Conservation (phyloP, 2,113 vertebrate species). For the Hippocampus guttulatus region DNA sequence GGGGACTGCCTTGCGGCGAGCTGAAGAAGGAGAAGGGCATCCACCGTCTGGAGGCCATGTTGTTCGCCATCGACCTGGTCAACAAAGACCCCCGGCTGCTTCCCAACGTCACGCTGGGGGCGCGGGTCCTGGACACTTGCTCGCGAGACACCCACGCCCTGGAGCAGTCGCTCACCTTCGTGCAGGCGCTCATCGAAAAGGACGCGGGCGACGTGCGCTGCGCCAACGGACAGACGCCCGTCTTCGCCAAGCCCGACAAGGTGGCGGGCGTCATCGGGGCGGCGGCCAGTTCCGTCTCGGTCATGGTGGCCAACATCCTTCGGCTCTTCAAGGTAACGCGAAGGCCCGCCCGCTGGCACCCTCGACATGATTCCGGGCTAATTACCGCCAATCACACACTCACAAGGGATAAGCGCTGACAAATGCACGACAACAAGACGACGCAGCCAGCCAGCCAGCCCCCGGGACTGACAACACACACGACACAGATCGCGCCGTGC, state of each 20-base stretch:
- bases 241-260: conserved; percentile 94
- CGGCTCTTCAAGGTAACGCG: conserved; percentile 92
- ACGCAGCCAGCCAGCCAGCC: no score
- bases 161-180: conserved; percentile 86
- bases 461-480: no score
- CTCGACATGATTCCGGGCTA: no score
- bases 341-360: neutral
- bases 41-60: conserved; percentile 94
- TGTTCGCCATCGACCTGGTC: conserved; percentile 94
- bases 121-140: conserved; percentile 91
- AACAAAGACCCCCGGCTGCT: conserved; percentile 95
- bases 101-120: conserved; percentile 89
- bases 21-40: conserved; percentile 98
- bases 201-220: conserved; percentile 91
- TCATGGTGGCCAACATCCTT: conserved; percentile 98
- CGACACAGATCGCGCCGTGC: neutral
- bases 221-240: conserved; percentile 87
- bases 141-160: conserved; percentile 85
- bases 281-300: conserved; percentile 93
- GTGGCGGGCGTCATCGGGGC: conserved; percentile 95
- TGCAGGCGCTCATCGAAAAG: conserved; percentile 92
- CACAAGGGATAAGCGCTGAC: no score
- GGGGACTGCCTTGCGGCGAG: conserved; percentile 91
- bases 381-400: no score
- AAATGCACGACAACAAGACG: no score